These are phyloP conservation scores for Ophion ventricosus DNA, from an alignment of 2,888 invertebrate genomes.

Conservation along the genomic window DNA sequence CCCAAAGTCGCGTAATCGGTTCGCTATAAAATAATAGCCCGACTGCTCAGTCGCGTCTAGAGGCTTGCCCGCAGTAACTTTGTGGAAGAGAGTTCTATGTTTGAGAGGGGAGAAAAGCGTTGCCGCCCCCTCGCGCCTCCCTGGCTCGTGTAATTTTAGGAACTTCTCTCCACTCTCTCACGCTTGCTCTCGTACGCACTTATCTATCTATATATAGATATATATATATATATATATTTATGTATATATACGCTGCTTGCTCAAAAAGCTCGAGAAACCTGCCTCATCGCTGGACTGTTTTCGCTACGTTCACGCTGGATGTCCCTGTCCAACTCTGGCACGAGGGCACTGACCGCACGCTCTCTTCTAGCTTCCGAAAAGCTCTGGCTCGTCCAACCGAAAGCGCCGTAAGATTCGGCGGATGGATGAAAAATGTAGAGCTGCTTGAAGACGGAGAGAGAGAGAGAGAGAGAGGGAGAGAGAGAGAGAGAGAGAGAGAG, in stretches of 20 bases:
- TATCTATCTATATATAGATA: not conserved
- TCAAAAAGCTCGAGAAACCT: not conserved
- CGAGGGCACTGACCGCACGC: conserved; percentile 65
- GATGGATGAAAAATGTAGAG: conserved; percentile 8
- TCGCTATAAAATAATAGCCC: not conserved
- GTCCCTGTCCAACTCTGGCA: conserved; percentile 48
- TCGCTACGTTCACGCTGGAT: conserved; percentile 31
- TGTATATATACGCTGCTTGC: not conserved
- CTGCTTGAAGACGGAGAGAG: conserved; percentile 24
- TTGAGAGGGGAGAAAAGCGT: conserved; percentile 9
- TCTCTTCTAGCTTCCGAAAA: conserved; percentile 37
- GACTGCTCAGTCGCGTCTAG: not conserved
- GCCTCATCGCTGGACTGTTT: conserved; percentile 42
- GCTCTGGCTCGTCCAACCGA: conserved; percentile 36
- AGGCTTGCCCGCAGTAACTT: not conserved
- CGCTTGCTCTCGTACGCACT: conserved; percentile 1
- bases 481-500: conserved; percentile 32
- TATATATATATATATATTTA: not conserved
- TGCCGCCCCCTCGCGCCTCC: not conserved
- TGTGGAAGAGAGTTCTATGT: not conserved
- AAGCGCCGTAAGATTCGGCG: conserved; percentile 24
- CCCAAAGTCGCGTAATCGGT: no score
- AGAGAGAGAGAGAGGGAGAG: conserved; percentile 35
- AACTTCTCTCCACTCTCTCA: conserved; percentile 59
- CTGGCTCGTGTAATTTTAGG: conserved; percentile 69